phyloP scores from a whole-genome alignment of 2,888 invertebrate genomes.

The Enchytraeus crypticus region DNA sequence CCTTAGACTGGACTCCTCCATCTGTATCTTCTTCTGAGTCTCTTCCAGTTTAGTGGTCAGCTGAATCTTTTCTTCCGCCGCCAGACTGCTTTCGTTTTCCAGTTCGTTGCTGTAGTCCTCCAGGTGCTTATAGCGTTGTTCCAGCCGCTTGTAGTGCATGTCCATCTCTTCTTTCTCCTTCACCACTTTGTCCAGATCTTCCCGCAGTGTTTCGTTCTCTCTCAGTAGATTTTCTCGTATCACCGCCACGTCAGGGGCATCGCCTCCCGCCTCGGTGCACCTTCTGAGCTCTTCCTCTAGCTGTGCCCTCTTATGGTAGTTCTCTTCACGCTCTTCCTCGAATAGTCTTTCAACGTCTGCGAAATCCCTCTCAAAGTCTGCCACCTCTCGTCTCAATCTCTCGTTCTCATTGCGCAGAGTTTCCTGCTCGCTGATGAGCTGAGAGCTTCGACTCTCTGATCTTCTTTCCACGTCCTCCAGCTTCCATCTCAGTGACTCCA shows the following conservation, averaged over 20 bases:
- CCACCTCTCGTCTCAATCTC: neutral
- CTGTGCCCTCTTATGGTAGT: neutral
- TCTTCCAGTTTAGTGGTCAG: neutral
- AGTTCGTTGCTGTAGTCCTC: neutral
- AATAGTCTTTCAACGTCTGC: neutral
- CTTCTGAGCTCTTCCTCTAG: constrained; percentile 4
- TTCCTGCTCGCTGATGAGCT: constrained; percentile 3
- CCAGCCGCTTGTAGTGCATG: neutral
- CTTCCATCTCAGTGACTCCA: neutral
- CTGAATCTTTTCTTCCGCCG: neutral
- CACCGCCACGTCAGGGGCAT: neutral
- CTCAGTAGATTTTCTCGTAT: neutral
- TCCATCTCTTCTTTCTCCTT: neutral
- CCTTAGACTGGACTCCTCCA: too few species aligned
- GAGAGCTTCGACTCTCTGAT: neutral
- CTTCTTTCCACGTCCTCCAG: neutral
- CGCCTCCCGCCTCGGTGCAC: neutral
- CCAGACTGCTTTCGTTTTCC: neutral
- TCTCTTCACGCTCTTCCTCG: neutral
- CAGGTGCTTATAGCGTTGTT: neutral
- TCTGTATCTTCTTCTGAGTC: too few species aligned
- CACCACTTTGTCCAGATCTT: neutral
- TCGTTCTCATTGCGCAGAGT: constrained; percentile 7
- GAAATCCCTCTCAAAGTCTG: constrained; percentile 2
- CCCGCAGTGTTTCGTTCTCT: constrained; percentile 6